Evolutionary conservation across 2,888 invertebrate species (phyloP).

Genomic region (Patella pellucida): DNA sequence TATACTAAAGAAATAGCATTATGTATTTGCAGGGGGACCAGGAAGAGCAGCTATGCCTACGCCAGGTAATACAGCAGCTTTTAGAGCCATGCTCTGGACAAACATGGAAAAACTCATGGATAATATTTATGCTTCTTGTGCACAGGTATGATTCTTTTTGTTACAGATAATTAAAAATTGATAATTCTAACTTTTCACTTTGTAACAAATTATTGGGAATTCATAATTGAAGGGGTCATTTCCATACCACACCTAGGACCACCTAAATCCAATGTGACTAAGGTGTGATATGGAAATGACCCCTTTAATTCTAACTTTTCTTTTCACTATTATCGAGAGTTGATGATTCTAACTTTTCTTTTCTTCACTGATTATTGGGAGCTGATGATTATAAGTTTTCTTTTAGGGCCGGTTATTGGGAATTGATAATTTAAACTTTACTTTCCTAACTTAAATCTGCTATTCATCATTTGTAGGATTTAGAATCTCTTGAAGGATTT

Average conservation of each 20-base stretch:
- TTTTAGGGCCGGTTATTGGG: too few relatives aligned
- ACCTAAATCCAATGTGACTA: too few relatives aligned
- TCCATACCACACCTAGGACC: too few relatives aligned
- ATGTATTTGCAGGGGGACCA: conserved; percentile 54
- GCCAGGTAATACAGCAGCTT: conserved; percentile 75
- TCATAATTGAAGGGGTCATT: too few relatives aligned
- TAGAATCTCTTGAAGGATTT: too few relatives aligned
- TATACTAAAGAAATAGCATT: too few relatives aligned
- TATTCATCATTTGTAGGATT: too few relatives aligned
- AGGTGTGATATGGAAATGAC: too few relatives aligned
- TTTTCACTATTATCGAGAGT: background rate
- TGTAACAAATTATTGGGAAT: background rate
- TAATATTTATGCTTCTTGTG: conserved; percentile 73
- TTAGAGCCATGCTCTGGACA: conserved; percentile 84
- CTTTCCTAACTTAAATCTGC: too few relatives aligned
- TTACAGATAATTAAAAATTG: background rate
- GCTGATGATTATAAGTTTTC: background rate
- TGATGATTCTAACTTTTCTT: background rate
- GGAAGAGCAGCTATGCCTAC: conserved; percentile 77
- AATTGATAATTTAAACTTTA: too few relatives aligned
- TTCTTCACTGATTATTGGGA: background rate
- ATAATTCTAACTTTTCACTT: background rate
- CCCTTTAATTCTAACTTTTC: background rate
- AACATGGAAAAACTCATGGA: conserved; percentile 89
- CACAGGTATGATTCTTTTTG: conserved; percentile 56